A percentile compares a stretch with the other conserved stretches of the same genome.
Conservation (phyloP, 2,888 invertebrate species). For the Folsomia manolachei region DNA sequence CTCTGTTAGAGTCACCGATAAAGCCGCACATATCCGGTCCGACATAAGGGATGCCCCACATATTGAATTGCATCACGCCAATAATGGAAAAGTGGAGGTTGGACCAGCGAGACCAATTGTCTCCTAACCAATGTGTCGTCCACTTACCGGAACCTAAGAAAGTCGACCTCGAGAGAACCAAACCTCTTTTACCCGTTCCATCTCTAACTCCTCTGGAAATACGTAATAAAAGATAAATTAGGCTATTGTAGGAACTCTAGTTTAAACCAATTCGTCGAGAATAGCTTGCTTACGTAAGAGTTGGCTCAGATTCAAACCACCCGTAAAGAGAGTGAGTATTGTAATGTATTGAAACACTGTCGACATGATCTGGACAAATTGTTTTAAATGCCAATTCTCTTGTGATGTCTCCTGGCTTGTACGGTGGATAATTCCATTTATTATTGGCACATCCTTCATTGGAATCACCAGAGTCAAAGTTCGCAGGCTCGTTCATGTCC, state of each 20-base stretch:
- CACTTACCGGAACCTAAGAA: conserved; percentile 72
- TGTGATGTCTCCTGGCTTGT: conserved; percentile 59
- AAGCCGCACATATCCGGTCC: conserved; percentile 53
- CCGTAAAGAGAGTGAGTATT: conserved; percentile 53
- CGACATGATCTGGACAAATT: conserved; percentile 23
- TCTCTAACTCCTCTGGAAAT: neutral
- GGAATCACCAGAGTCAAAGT: conserved; percentile 65
- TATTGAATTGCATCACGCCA: conserved; percentile 45
- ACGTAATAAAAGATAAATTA: no score
- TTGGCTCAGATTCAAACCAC: conserved; percentile 49
- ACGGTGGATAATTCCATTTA: conserved; percentile 65
- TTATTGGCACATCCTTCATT: conserved; percentile 61
- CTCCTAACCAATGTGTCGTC: conserved; percentile 70
- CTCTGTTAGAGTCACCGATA: conserved; percentile 15
- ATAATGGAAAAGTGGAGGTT: conserved; percentile 52
- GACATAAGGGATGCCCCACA: conserved; percentile 53
- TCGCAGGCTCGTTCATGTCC: conserved; percentile 89
- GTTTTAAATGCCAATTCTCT: conserved; percentile 5
- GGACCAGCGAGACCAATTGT: conserved; percentile 53
- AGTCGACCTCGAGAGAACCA: conserved; percentile 73
- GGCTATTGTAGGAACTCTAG: no score
- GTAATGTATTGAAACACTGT: conserved; percentile 48
- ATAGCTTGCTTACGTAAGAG: conserved; percentile 33
- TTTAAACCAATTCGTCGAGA: no score
- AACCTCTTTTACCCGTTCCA: conserved; percentile 59